Percentiles rank a stretch among this genome's conserved stretches.
Conservation (phyloP, 1,140 invertebrate genomes). For the Eriosoma lanigerum region DNA sequence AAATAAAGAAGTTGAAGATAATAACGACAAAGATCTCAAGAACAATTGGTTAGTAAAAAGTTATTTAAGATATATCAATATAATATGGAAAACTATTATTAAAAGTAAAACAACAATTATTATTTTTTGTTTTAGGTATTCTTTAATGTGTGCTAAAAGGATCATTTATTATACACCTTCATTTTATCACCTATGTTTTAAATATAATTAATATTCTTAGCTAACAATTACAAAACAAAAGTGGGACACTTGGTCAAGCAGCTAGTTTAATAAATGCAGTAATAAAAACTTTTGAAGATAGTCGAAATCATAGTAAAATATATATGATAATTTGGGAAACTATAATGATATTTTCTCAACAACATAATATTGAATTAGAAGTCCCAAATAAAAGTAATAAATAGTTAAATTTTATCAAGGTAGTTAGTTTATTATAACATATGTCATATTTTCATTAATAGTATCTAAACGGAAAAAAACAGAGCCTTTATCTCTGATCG, state of each 20-base stretch:
- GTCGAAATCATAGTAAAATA: background rate
- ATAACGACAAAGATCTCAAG: background rate
- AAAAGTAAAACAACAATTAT: background rate
- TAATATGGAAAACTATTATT: no score
- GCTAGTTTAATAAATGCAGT: background rate
- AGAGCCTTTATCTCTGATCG: background rate
- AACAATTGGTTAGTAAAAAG: background rate
- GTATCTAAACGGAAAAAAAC: background rate
- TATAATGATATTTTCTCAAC: background rate
- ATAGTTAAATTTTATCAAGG: background rate
- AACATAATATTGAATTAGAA: constrained; percentile 1
- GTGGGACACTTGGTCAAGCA: background rate
- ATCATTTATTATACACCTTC: background rate
- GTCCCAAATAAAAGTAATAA: background rate
- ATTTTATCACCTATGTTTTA: background rate
- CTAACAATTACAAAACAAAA: background rate
- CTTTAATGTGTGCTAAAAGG: background rate
- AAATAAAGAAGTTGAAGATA: background rate
- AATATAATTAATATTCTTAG: background rate
- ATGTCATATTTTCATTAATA: background rate
- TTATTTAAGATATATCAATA: background rate
- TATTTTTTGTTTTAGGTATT: background rate
- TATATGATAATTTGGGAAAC: background rate
- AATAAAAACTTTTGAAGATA: background rate
- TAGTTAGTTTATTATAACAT: background rate